phyloP scores from a whole-genome alignment of 2,888 invertebrate genomes.

The Monoplex corrugatus region DNA sequence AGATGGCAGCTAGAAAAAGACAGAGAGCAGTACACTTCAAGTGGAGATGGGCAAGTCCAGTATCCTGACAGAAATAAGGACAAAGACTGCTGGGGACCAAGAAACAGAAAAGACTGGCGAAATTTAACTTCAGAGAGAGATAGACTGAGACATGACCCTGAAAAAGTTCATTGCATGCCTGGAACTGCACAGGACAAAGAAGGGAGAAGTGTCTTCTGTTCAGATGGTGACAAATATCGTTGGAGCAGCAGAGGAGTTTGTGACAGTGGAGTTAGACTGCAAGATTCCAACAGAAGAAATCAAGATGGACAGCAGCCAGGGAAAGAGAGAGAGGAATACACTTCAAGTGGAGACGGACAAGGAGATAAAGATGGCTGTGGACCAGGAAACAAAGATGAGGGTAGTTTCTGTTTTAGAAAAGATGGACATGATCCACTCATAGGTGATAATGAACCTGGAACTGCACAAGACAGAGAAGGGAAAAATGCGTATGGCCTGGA shows the following conservation, averaged over 20 bases:
- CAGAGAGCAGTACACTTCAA: background rate
- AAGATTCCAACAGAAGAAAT: too few species aligned
- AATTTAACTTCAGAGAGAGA: slow-evolving; percentile 39
- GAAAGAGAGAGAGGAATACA: background rate
- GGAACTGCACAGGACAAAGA: too few species aligned
- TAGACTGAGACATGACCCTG: too few species aligned
- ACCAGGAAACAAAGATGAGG: slow-evolving; percentile 32
- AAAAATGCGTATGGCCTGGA: background rate
- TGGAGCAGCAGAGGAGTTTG: too few species aligned
- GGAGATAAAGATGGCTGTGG: background rate
- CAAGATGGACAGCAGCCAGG: background rate
- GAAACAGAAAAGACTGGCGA: slow-evolving; percentile 52
- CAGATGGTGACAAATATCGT: too few species aligned
- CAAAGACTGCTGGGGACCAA: slow-evolving; percentile 41
- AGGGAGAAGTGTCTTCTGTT: too few species aligned
- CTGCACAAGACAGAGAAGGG: background rate
- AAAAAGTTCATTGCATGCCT: too few species aligned
- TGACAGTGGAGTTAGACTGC: too few species aligned
- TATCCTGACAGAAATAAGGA: slow-evolving; percentile 26
- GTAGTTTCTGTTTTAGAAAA: slow-evolving; percentile 16
- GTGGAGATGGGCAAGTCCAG: background rate
- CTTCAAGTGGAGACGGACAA: slow-evolving; percentile 27
- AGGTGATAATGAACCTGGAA: background rate
- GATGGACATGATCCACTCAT: background rate
- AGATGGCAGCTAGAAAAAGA: background rate